Conservation (phyloP, 2,888 invertebrate species). For the Ochropleura plecta region DNA sequence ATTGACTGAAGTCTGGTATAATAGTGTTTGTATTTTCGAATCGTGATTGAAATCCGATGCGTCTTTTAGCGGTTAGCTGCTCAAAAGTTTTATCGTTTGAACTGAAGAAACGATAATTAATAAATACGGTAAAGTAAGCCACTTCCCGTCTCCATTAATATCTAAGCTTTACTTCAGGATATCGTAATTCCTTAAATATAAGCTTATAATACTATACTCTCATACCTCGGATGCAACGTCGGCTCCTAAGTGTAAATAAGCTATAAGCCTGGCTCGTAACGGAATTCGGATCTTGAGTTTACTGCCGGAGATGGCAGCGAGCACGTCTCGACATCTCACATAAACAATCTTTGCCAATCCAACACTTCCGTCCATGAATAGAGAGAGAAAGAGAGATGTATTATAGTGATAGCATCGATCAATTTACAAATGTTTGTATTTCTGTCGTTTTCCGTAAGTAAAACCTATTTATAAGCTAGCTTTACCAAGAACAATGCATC, state of each 20-base stretch:
- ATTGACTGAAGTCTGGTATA: constrained; percentile 12
- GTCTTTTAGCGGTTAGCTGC: background rate
- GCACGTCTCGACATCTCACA: constrained; percentile 64
- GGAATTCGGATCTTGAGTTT: constrained; percentile 71
- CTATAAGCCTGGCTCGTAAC: constrained; percentile 71
- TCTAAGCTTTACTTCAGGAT: constrained; percentile 10
- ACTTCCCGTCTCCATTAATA: constrained; percentile 15
- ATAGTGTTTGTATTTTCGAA: constrained; percentile 5
- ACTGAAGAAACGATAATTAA: constrained; percentile 6
- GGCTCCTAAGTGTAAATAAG: constrained; percentile 62
- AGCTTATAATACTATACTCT: constrained; percentile 21
- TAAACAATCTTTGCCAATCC: constrained; percentile 49
- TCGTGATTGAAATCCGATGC: constrained; percentile 18
- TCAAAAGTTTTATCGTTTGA: constrained; percentile 8
- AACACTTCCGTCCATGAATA: constrained; percentile 44
- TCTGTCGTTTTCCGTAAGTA: background rate
- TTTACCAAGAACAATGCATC: background rate
- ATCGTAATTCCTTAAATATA: constrained; percentile 33
- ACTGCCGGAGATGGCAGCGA: constrained; percentile 65
- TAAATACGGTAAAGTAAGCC: background rate
- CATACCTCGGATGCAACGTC: constrained; percentile 42
- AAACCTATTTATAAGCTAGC: background rate
- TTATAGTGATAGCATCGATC: constrained; percentile 25
- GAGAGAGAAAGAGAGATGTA: background rate
- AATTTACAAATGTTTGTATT: constrained; percentile 26